Evolutionary conservation across 2,888 invertebrate species (phyloP), one percentile per base, ranked within the genome.

Genomic region (Ctenicera cuprea): DNA sequence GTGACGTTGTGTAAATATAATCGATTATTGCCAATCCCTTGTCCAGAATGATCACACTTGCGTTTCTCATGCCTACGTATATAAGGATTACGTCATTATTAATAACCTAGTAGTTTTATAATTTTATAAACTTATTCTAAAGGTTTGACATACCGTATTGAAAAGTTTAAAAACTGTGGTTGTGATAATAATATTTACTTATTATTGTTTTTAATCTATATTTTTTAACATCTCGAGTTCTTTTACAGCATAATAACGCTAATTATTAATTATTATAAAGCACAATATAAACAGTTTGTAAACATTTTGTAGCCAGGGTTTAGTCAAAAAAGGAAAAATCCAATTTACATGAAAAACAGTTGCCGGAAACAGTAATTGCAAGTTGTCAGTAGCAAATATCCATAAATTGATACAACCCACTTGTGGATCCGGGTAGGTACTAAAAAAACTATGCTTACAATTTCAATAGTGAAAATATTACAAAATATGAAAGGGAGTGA

Each of bases 1-100:
- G 59, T 59, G 18, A 18, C 38, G 18, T 59, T 59, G 59, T 41
- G 59, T 41, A 59, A 59, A 18, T 16, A 18, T 33, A 54, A n/a
- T 54, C 54, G 54, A 14, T 54, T 30, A 11, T 41, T 38, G 59
- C 59, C 59, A 59, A 59, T 59, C 41, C 59, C 59, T 59, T 59
- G 59, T 38, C 59, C 59, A 59, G 59, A 59, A 38, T 38, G 59
- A 59, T 41, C 59, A 20, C 59, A 12, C 20, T 54, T 18, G 38
- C 59, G 16, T 37, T 20, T 16, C 38, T 59, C 9, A n/a, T 37
- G 12, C 59, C 59, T 38, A 59, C 38, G 18, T 20, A 8, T 59
- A 26, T 26, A 4, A 1, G 1, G 12, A n/a, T 59, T 20, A 59
- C 59, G 59, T 38, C 59, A 59, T n/a, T 20, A 16, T 26, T 12